These are phyloP conservation scores for Oscheius sp. DNA, from an alignment of 2,888 invertebrate genomes.

Conservation along the genomic window DNA sequence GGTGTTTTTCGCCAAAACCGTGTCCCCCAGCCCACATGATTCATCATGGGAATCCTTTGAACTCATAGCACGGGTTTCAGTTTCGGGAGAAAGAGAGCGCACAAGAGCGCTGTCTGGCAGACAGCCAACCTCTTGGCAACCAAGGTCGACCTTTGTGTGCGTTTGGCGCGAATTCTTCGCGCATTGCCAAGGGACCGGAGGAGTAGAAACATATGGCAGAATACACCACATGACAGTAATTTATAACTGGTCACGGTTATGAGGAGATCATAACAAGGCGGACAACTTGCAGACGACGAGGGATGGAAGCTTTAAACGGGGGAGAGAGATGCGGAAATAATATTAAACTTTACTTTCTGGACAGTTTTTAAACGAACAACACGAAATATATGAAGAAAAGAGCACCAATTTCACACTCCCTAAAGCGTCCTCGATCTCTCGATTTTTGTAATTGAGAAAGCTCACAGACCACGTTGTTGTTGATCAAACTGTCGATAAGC, in stretches of 20 bases:
- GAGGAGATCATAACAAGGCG: background rate
- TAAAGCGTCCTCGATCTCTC: no score
- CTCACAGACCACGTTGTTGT: no score
- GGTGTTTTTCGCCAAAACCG: background rate
- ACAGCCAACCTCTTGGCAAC: conserved; percentile 26
- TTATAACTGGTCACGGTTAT: conserved; percentile 16
- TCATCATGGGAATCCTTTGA: conserved; percentile 22
- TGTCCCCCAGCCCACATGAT: background rate
- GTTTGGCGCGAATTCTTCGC: conserved; percentile 25
- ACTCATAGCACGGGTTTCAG: conserved; percentile 5
- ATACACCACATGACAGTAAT: background rate
- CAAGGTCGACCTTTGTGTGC: conserved; percentile 33
- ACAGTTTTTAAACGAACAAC: no score
- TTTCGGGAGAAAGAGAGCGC: conserved; percentile 10
- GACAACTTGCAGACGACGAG: no score
- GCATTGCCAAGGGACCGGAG: conserved; percentile 11
- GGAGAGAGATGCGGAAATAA: no score
- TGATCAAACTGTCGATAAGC: no score
- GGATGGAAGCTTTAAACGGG: no score
- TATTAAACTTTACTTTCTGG: no score
- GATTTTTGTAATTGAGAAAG: no score
- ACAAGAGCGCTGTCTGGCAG: conserved; percentile 13
- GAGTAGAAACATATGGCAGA: conserved; percentile 11
- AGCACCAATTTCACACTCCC: no score
- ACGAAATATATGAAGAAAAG: no score